These are phyloP conservation scores for Seira sanloemensis DNA, from an alignment of 2,888 invertebrate genomes.

Conservation along the genomic window DNA sequence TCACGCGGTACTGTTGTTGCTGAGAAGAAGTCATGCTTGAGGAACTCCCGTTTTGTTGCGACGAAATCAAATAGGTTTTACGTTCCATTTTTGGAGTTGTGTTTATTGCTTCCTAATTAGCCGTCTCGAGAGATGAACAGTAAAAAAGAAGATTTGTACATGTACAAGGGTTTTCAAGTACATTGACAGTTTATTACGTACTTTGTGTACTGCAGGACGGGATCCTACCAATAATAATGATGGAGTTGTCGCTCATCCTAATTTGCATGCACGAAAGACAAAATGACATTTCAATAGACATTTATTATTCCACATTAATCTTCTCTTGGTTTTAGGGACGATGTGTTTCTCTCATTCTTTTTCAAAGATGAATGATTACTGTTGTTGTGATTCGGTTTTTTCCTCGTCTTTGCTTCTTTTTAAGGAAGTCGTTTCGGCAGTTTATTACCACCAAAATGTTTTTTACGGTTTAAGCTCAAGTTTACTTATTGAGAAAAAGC, in stretches of 20 bases:
- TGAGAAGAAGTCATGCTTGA: conserved; percentile 55
- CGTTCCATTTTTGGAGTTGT: conserved; percentile 56
- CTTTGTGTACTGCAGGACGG: too few relatives aligned
- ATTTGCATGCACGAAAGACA: conserved; percentile 32
- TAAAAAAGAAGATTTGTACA: too few relatives aligned
- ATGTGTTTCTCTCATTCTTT: background rate
- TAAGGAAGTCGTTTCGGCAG: conserved; percentile 13
- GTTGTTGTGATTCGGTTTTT: conserved; percentile 2
- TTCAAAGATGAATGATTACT: conserved; percentile 32
- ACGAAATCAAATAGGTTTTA: conserved; percentile 46
- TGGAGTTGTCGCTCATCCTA: conserved; percentile 28
- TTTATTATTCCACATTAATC: conserved; percentile 49
- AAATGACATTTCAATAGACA: conserved; percentile 62
- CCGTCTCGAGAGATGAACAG: background rate
- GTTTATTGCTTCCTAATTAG: conserved; percentile 59
- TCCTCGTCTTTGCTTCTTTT: background rate
- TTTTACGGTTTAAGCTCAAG: background rate
- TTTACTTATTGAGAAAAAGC: background rate
- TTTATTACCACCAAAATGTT: background rate
- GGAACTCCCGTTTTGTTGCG: conserved; percentile 49
- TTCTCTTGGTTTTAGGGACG: conserved; percentile 12
- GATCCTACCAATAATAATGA: conserved; percentile 23
- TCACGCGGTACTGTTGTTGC: conserved; percentile 60
- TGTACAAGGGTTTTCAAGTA: conserved; percentile 39
- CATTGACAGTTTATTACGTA: conserved; percentile 8